phyloP scores from a whole-genome alignment of 2,888 invertebrate species.

The Drosophila rellima region DNA sequence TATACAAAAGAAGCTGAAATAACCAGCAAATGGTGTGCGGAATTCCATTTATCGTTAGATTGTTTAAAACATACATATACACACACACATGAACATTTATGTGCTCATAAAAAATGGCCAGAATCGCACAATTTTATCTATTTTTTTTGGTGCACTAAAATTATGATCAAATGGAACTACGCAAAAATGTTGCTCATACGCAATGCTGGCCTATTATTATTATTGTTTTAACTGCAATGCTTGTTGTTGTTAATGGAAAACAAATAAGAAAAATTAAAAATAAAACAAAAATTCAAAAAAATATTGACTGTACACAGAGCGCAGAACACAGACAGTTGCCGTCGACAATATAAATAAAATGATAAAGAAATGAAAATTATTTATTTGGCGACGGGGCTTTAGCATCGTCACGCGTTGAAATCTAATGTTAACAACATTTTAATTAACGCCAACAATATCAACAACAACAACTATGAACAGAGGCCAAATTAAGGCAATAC shows the following conservation, averaged over 20 bases:
- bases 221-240: slow-evolving; percentile 25
- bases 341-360: slow-evolving; percentile 60
- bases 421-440: slow-evolving; percentile 80
- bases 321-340: neutral
- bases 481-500: slow-evolving; percentile 47
- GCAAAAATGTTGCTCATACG: slow-evolving; percentile 44
- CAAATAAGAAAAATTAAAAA: slow-evolving; percentile 58
- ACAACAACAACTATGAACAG: slow-evolving; percentile 26
- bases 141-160: slow-evolving; percentile 43
- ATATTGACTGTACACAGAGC: slow-evolving; percentile 42
- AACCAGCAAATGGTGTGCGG: slow-evolving; percentile 29
- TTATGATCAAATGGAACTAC: slow-evolving; percentile 69
- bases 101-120: slow-evolving; percentile 52
- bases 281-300: slow-evolving; percentile 52
- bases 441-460: slow-evolving; percentile 58
- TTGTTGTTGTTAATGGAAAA: slow-evolving; percentile 44
- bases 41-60: slow-evolving; percentile 56
- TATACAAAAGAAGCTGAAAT: slow-evolving; percentile 4
- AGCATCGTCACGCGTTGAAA: slow-evolving; percentile 64
- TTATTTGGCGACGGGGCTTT: slow-evolving; percentile 71
- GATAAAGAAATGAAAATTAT: slow-evolving; percentile 69
- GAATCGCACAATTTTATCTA: slow-evolving; percentile 38
- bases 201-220: slow-evolving; percentile 17
- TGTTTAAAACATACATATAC: slow-evolving; percentile 49
- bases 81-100: slow-evolving; percentile 27